phyloP scores from a whole-genome alignment of 2,113 vertebrate genomes.

The Erythrolamprus reginae region DNA sequence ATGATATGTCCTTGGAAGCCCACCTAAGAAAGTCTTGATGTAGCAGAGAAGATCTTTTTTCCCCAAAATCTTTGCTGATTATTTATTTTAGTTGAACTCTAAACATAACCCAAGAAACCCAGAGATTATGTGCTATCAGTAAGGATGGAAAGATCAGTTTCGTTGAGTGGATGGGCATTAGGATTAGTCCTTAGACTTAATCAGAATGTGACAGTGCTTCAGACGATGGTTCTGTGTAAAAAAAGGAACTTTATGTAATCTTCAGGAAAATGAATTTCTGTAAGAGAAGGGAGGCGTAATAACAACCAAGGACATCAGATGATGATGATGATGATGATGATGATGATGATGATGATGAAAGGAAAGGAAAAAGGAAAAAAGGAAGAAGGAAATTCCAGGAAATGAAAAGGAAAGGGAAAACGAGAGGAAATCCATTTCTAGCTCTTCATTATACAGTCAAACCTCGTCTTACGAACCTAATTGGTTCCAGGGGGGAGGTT shows the following conservation, averaged over 20 bases:
- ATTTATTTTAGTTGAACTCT: neutral
- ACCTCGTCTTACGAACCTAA: too few species aligned
- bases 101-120: neutral
- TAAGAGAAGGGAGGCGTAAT: neutral
- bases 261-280: neutral
- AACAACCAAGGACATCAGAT: neutral
- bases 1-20: neutral
- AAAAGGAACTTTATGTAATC: neutral
- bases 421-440: too few species aligned
- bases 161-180: neutral
- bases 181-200: neutral
- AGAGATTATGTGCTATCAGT: neutral
- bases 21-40: neutral
- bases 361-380: too few species aligned
- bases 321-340: neutral
- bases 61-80: neutral
- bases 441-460: too few species aligned
- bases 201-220: neutral
- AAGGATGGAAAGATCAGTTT: neutral
- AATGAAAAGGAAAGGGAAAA: too few species aligned
- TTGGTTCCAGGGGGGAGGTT: too few species aligned
- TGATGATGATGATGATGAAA: too few species aligned
- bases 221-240: neutral
- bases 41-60: neutral
- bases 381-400: too few species aligned